Evolutionary conservation across 64 coral and sea anemone species (phyloP).

Genomic region (Montipora cactus): DNA sequence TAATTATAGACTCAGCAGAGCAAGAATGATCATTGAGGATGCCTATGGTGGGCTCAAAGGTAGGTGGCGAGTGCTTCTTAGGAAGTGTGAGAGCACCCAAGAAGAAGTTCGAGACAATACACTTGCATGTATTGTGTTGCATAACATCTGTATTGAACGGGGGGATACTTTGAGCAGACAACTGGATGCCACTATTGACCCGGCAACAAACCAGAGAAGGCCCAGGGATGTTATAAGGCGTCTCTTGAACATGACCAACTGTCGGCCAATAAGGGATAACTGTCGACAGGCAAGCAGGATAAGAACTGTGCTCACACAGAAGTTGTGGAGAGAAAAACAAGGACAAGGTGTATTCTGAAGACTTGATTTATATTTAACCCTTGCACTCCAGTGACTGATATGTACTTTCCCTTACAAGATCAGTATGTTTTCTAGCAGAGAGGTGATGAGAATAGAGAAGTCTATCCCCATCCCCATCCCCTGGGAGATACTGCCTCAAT

Average conservation of each 20-base stretch:
- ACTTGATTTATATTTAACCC: neutral
- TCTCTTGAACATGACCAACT: conserved; percentile 45
- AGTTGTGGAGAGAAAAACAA: conserved; percentile 49
- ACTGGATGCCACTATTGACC: conserved; percentile 13
- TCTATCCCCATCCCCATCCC: no score
- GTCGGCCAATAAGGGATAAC: neutral
- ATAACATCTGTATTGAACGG: conserved; percentile 35
- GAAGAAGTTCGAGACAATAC: neutral
- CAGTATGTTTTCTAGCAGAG: no score
- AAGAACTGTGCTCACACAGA: conserved; percentile 35
- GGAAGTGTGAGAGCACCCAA: conserved; percentile 27
- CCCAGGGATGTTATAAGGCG: neutral
- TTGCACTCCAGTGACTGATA: no score
- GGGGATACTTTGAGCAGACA: conserved; percentile 15
- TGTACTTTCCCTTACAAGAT: no score
- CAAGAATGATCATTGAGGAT: neutral
- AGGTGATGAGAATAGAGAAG: no score
- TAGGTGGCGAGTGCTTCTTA: conserved; percentile 37
- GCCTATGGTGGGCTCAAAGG: conserved; percentile 34
- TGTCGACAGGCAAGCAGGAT: conserved; percentile 1
- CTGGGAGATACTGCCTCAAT: no score
- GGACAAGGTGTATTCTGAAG: conserved; percentile 14
- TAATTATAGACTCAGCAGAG: conserved; percentile 23
- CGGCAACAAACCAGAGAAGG: neutral
- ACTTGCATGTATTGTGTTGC: conserved; percentile 52